These are phyloP conservation scores for Chrysocyon brachyurus DNA, from an alignment of 2,797 vertebrate genomes.

Conservation along the genomic window DNA sequence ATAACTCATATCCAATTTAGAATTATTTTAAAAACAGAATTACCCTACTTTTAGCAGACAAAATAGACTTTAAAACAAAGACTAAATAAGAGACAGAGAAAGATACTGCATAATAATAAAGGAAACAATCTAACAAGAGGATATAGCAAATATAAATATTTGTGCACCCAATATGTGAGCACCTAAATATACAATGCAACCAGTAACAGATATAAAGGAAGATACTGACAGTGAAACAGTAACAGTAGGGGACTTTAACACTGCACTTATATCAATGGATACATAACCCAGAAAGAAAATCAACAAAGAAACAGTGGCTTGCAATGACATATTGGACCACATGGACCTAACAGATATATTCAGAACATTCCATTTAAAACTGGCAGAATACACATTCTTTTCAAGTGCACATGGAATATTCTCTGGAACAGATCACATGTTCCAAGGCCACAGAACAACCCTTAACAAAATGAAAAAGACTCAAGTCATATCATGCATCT, in stretches of 20 bases:
- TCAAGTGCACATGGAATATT: neutral
- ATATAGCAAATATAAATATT: neutral
- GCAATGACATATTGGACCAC: neutral
- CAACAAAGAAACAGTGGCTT: neutral
- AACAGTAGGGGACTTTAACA: neutral
- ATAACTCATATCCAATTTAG: neutral
- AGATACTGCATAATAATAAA: neutral
- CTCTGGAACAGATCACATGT: neutral
- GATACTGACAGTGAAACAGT: neutral
- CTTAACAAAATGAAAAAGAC: neutral
- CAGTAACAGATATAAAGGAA: neutral
- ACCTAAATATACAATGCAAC: neutral
- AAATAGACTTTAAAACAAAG: neutral
- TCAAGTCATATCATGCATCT: neutral
- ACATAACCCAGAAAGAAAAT: neutral
- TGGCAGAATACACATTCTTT: neutral
- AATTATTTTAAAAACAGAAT: constrained; percentile 38
- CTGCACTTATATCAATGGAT: neutral
- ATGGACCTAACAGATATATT: neutral
- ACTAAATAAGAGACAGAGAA: neutral
- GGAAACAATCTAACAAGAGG: neutral
- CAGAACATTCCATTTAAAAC: neutral
- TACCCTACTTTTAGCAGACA: neutral
- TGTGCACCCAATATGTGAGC: neutral
- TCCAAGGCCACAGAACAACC: neutral